Conservation (phyloP, 2,888 invertebrate species). For the Scaptomyza polygonia region DNA sequence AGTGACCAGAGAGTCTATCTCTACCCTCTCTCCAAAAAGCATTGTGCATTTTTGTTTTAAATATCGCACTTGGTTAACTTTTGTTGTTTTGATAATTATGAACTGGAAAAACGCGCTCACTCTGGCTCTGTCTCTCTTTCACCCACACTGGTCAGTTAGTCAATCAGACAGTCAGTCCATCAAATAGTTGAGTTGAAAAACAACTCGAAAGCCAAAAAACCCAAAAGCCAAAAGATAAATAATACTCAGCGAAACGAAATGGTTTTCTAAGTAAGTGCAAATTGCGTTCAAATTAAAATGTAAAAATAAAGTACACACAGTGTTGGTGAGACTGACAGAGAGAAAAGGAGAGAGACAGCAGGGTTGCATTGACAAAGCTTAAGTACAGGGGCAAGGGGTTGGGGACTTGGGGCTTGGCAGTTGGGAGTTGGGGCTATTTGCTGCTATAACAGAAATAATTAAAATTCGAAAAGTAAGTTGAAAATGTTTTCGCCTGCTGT, state of each 20-base stretch:
- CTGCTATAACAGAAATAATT: constrained; percentile 61
- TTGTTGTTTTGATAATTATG: constrained; percentile 28
- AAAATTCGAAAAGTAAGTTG: constrained; percentile 77
- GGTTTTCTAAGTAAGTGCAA: constrained; percentile 78
- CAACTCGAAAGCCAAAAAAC: constrained; percentile 31
- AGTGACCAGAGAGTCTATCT: constrained; percentile 33
- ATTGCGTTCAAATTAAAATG: constrained; percentile 79
- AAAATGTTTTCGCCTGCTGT: constrained; percentile 52
- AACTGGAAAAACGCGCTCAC: too few species aligned
- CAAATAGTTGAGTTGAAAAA: background rate
- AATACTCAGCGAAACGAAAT: constrained; percentile 72
- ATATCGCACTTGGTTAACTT: constrained; percentile 27
- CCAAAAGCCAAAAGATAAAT: constrained; percentile 64
- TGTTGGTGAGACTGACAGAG: constrained; percentile 1
- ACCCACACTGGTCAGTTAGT: constrained; percentile 27
- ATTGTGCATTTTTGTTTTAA: constrained; percentile 18
- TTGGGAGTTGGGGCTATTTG: background rate
- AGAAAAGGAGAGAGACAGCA: background rate
- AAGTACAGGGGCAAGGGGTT: background rate
- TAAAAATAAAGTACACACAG: constrained; percentile 72
- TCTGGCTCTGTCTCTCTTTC: too few species aligned
- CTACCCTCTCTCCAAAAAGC: too few species aligned
- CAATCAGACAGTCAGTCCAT: constrained; percentile 4
- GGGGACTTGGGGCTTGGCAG: background rate
- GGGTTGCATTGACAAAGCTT: background rate